Evolutionary conservation across 1,140 invertebrate species (phyloP), one percentile per base, ranked within the genome.

Genomic region (Dendroctonus ponderosae): DNA sequence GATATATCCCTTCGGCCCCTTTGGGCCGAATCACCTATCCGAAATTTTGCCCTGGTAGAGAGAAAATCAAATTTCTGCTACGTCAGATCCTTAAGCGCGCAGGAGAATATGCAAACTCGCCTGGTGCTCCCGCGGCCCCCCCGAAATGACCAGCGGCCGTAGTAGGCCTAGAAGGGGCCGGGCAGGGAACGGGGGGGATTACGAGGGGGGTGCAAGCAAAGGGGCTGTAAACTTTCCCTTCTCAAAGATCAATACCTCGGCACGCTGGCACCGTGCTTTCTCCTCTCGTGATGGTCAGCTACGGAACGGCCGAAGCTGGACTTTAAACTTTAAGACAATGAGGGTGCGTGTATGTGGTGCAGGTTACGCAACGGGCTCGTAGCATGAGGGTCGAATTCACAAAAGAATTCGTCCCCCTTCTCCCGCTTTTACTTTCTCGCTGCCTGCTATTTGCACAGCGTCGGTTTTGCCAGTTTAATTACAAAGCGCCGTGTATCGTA

Each of bases 81-180:
- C 63, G 63, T 65, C 63, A 65, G 63, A 65, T 58, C 63, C 63
- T 65, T 65, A 65, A 53, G 63, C 63, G 63, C 63, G 63, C 63
- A 65, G 62, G 67, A 70, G 70, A 70, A 76, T 78, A 78, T 77
- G 76, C 73, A 78, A 78, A 76, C 75, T 72, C 60, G 7, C 42
- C 42, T 15, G 40, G 7, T 48, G 9, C 74, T 69, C 75, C 61
- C 51, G n/a, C 70, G 74, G 75, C 66, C 67, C 70, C 69, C 54
- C 71, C 65, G 66, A 73, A 78, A 78, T 78, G 76, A 78, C 76
- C 76, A 78, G 74, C 74, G 76, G 76, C 72, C 75, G 67, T 71
- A 70, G 68, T 68, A 66, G 65, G 64, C 58, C 74, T 56, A 73
- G 59, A 53, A 68, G 61, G 64, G 62, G 53, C 62, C 60, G 58